phyloP scores from a whole-genome alignment of 1,140 invertebrate species.

The Drosophila parvula region DNA sequence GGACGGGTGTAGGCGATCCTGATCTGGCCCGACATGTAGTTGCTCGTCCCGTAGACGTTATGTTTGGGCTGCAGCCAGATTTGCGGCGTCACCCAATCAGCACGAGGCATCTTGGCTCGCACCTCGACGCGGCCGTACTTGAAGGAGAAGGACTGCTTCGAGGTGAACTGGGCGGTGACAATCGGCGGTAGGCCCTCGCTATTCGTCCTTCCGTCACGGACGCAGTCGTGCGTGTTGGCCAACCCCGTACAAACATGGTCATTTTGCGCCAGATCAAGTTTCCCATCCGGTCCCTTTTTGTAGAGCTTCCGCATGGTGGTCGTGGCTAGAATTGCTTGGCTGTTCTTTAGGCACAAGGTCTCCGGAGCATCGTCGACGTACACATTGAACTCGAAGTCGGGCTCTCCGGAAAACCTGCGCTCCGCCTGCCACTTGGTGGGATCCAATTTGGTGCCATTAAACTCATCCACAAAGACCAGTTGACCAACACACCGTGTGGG shows the following conservation, averaged over 20 bases:
- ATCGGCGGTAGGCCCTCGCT: conserved; percentile 85
- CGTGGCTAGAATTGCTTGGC: conserved; percentile 86
- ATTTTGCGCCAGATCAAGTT: conserved; percentile 83
- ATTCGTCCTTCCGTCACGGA: conserved; percentile 38
- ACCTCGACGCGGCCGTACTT: conserved; percentile 89
- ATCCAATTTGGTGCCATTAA: conserved; percentile 73
- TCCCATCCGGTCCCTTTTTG: conserved; percentile 75
- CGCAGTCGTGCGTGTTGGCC: conserved; percentile 83
- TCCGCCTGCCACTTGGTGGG: conserved; percentile 80
- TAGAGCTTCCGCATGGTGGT: conserved; percentile 85
- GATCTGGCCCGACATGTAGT: conserved; percentile 85
- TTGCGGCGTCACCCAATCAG: conserved; percentile 90
- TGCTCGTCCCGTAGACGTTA: conserved; percentile 80
- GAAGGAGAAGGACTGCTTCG: conserved; percentile 87
- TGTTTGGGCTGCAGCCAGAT: conserved; percentile 85
- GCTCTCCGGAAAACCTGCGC: conserved; percentile 78
- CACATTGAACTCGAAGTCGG: conserved; percentile 87
- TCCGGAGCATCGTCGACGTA: conserved; percentile 86
- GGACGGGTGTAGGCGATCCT: conserved; percentile 84
- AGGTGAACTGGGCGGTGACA: conserved; percentile 87
- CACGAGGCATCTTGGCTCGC: conserved; percentile 88
- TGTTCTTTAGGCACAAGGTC: conserved; percentile 85
- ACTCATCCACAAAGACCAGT: conserved; percentile 85
- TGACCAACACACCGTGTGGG: conserved; percentile 85
- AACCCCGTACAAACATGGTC: conserved; percentile 84